phyloP scores from a whole-genome alignment of 1,140 invertebrate genomes.

The Artemia franciscana region DNA sequence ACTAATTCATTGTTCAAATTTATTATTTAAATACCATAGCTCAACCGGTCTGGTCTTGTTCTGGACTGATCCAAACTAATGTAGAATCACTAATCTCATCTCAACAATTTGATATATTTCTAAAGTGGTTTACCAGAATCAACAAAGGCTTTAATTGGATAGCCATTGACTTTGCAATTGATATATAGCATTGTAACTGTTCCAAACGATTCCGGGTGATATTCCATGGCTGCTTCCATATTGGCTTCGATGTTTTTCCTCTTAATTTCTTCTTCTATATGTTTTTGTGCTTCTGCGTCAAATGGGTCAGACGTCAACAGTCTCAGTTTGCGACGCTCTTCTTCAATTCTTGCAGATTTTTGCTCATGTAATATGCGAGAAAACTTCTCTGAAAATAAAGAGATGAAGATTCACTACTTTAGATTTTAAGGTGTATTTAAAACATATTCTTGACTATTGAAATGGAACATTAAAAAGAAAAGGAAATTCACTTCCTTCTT shows the following conservation, averaged over 20 bases:
- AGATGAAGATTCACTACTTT: too few species aligned
- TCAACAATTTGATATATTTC: too few species aligned
- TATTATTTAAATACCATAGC: too few species aligned
- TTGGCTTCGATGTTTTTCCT: constrained; percentile 93
- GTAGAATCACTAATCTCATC: too few species aligned
- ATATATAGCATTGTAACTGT: constrained; percentile 95
- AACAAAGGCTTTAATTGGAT: constrained; percentile 89
- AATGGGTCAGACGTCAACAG: constrained; percentile 86
- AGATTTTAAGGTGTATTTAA: too few species aligned
- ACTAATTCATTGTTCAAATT: too few species aligned
- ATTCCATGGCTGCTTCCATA: constrained; percentile 96
- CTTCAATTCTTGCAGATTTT: constrained; percentile 43
- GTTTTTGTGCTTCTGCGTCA: constrained; percentile 71
- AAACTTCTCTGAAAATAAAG: constrained; percentile 41
- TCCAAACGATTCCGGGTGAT: constrained; percentile 90
- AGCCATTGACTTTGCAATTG: constrained; percentile 81
- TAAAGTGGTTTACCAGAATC: constrained; percentile 48
- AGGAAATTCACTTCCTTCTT: too few species aligned
- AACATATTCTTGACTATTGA: too few species aligned
- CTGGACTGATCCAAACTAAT: not conserved
- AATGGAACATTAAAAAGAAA: too few species aligned
- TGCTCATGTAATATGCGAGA: constrained; percentile 54
- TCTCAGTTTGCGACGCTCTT: constrained; percentile 53
- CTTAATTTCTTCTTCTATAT: constrained; percentile 85
- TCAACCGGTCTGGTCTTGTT: too few species aligned